phyloP scores from a whole-genome alignment of 2,113 vertebrate species.

The Platycercus adscitus region DNA sequence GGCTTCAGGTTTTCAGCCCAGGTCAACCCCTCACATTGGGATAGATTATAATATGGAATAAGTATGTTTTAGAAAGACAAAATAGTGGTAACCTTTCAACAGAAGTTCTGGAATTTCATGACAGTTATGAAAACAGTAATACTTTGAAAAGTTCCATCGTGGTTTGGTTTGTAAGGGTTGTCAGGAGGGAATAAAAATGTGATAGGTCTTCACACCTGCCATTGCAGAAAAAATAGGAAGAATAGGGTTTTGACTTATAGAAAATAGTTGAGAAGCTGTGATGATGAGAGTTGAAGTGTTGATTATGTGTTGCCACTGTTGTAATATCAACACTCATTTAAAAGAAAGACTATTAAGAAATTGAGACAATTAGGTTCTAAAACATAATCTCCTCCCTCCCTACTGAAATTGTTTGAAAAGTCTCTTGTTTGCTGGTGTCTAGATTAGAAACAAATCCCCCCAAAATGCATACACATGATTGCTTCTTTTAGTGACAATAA shows the following conservation, averaged over 20 bases:
- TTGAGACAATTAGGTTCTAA: background rate
- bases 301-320: background rate
- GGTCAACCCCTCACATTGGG: accelerated
- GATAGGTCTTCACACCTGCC: background rate
- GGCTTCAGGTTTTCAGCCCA: accelerated
- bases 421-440: background rate
- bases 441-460: background rate
- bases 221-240: background rate
- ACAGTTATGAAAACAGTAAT: background rate
- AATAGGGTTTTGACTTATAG: background rate
- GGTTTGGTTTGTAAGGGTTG: background rate
- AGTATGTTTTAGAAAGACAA: background rate
- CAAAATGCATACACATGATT: background rate
- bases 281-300: background rate
- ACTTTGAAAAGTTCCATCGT: background rate
- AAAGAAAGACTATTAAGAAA: background rate
- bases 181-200: background rate
- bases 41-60: background rate
- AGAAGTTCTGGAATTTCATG: background rate
- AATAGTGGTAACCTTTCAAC: background rate
- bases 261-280: background rate
- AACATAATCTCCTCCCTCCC: background rate
- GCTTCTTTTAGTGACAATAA: background rate
- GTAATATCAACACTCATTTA: background rate
- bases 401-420: background rate